Conservation (phyloP, 2,113 vertebrate species). For the Myxocyprinus asiaticus region DNA sequence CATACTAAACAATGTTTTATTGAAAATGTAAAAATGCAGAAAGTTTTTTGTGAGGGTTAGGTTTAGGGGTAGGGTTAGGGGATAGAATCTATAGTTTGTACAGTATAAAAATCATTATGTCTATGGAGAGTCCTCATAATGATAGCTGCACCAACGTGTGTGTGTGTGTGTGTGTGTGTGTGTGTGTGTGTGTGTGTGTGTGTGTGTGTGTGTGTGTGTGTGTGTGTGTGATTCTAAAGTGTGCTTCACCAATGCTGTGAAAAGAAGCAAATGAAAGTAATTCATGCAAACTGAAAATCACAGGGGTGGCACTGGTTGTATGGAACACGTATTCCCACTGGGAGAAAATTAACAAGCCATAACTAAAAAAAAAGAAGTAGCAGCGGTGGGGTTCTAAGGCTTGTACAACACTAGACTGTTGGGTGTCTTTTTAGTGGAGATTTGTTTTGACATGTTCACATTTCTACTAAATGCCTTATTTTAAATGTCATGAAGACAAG, state of each 20-base stretch:
- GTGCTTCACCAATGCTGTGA: slow-evolving; percentile 7
- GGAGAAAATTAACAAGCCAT: slow-evolving; percentile 27
- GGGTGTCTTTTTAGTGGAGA: not conserved
- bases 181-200: not conserved
- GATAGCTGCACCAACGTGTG: too few relatives aligned
- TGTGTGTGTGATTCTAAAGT: slow-evolving; percentile 10
- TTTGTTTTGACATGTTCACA: slow-evolving; percentile 48
- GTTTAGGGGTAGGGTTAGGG: too few relatives aligned
- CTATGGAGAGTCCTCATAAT: too few relatives aligned
- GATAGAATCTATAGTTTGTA: too few relatives aligned
- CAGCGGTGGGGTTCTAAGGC: not conserved
- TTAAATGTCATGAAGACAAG: slow-evolving; percentile 42
- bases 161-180: not conserved
- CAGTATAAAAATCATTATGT: too few relatives aligned
- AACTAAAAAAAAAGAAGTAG: slow-evolving; percentile 65
- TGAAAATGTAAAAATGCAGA: too few relatives aligned
- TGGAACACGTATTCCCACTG: slow-evolving; percentile 55
- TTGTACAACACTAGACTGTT: too few relatives aligned
- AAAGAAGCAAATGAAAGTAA: slow-evolving; percentile 49
- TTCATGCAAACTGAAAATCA: slow-evolving; percentile 35
- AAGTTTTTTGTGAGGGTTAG: too few relatives aligned
- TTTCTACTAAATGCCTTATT: slow-evolving; percentile 48
- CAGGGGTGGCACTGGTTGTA: slow-evolving; percentile 16
- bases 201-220: too few relatives aligned
- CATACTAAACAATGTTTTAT: too few relatives aligned